A percentile compares a stretch with the other conserved stretches of the same genome.
Conservation (phyloP, 2,797 vertebrate species). For the Falco novaeseelandiae region DNA sequence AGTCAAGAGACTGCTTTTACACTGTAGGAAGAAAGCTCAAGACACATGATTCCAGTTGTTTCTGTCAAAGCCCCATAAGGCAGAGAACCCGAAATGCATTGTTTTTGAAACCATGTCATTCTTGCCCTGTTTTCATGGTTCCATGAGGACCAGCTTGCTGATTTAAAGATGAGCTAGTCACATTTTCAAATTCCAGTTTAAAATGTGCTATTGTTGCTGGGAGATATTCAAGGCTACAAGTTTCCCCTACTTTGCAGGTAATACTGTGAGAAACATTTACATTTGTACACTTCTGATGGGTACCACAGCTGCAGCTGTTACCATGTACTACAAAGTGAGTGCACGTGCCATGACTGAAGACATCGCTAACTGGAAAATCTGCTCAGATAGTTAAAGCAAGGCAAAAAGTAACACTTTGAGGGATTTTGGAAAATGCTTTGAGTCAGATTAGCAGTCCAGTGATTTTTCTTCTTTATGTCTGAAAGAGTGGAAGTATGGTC, state of each 20-base stretch:
- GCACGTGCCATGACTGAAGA: accelerated
- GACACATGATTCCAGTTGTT: neutral
- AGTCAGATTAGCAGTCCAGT: neutral
- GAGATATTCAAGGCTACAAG: neutral
- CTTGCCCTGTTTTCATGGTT: neutral
- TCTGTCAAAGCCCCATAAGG: neutral
- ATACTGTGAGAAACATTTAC: neutral
- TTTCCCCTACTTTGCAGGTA: neutral
- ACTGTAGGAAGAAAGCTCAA: neutral
- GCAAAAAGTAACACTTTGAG: neutral
- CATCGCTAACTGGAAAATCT: neutral
- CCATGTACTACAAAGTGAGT: accelerated
- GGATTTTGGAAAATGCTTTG: neutral
- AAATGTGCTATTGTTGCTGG: neutral
- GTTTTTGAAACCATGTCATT: neutral
- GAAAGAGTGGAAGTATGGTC: neutral
- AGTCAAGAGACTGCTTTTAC: neutral
- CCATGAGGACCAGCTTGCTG: accelerated
- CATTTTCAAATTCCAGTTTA: neutral
- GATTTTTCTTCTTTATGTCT: neutral
- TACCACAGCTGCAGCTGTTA: neutral
- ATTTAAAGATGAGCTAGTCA: neutral
- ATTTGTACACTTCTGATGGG: neutral
- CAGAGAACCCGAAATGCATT: neutral
- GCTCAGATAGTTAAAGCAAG: neutral